These are phyloP conservation scores for Drosophila kohkoa DNA, from an alignment of 1,140 invertebrate genomes.

Conservation along the genomic window DNA sequence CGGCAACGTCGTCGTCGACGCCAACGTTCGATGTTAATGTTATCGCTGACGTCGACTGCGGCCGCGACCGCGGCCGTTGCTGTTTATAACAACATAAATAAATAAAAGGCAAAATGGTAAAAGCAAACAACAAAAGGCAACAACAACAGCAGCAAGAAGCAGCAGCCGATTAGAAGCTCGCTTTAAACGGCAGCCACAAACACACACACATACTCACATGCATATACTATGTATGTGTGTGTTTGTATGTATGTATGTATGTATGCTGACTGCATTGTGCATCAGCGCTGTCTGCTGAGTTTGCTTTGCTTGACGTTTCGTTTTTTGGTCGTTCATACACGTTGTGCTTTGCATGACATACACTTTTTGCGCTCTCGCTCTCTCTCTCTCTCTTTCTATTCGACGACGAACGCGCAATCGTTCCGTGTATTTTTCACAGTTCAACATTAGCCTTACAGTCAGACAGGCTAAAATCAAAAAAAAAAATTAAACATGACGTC, in stretches of 20 bases:
- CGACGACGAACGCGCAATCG: conserved; percentile 15
- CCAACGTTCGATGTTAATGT: not conserved
- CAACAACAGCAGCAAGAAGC: conserved; percentile 28
- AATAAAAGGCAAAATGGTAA: conserved; percentile 62
- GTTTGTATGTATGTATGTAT: not conserved
- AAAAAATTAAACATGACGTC: conserved; percentile 8
- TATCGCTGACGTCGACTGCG: conserved; percentile 1
- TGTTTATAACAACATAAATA: conserved; percentile 71
- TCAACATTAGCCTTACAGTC: not conserved
- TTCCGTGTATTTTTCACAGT: not conserved
- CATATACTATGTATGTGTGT: not conserved
- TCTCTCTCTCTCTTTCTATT: too few species aligned
- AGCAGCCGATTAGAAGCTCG: conserved; percentile 29
- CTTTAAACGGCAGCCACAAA: conserved; percentile 40
- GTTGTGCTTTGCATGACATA: conserved; percentile 48
- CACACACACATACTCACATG: not conserved
- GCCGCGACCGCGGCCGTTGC: conserved; percentile 39
- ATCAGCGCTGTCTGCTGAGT: not conserved
- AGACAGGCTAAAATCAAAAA: not conserved
- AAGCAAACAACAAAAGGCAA: conserved; percentile 49
- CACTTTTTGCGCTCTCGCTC: conserved; percentile 19
- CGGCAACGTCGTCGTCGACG: conserved; percentile 7
- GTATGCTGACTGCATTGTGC: conserved; percentile 8
- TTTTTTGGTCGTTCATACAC: conserved; percentile 34
- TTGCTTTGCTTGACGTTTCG: not conserved